Evolutionary conservation across 2,888 invertebrate species (phyloP).

Genomic region (Argyresthia goedartella): DNA sequence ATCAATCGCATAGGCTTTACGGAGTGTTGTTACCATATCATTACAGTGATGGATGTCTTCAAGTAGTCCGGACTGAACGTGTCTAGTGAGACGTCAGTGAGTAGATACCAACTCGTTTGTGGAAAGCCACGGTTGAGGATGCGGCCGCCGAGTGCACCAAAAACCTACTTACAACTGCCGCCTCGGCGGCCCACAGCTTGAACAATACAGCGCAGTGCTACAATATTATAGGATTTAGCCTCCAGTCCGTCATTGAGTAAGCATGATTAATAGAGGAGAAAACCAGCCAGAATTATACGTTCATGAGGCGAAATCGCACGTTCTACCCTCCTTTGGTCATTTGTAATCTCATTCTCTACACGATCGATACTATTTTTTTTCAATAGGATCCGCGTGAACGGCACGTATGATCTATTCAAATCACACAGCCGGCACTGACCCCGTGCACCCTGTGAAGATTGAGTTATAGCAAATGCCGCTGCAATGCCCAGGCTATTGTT

Average conservation of each 20-base stretch:
- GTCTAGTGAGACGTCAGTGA: too few species aligned
- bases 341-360: slow-evolving; percentile 41
- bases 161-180: slow-evolving; percentile 56
- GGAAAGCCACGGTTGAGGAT: slow-evolving; percentile 32
- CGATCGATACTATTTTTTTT: slow-evolving; percentile 38
- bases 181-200: slow-evolving; percentile 36
- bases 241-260: slow-evolving; percentile 49
- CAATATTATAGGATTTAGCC: slow-evolving; percentile 60
- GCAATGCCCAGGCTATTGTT: slow-evolving; percentile 26
- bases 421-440: slow-evolving; percentile 32
- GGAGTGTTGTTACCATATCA: too few species aligned
- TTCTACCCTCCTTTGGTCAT: slow-evolving; percentile 38
- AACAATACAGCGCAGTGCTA: slow-evolving; percentile 34
- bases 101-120: slow-evolving; percentile 7
- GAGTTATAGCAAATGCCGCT: slow-evolving; percentile 30
- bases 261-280: slow-evolving; percentile 62
- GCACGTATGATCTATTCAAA: slow-evolving; percentile 33
- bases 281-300: slow-evolving; percentile 46
- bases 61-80: too few species aligned
- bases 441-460: slow-evolving; percentile 29
- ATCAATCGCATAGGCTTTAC: too few species aligned
- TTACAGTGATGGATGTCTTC: too few species aligned
- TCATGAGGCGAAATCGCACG: slow-evolving; percentile 45
- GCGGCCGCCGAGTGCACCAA: slow-evolving; percentile 33
- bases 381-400: slow-evolving; percentile 31